Evolutionary conservation across 2,113 vertebrate genomes (phyloP).

Genomic region (Ciconia stormi): DNA sequence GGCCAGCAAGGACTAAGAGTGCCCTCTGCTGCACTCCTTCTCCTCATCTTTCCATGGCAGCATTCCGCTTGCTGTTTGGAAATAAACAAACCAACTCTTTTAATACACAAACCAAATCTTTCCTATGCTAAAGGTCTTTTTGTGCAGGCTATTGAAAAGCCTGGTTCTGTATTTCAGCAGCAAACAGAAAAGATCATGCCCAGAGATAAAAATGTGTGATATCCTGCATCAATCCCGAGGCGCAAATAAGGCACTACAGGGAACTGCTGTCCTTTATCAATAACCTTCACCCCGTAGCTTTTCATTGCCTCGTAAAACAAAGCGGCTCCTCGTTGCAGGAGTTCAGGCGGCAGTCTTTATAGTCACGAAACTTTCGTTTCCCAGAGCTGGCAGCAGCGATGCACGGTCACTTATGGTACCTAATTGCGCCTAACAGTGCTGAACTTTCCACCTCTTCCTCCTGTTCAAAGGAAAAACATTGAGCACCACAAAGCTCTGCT

Average conservation of each 20-base stretch:
- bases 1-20: slow-evolving; percentile 5
- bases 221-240: not conserved
- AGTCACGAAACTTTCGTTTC: not conserved
- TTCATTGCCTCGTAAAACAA: not conserved
- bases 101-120: not conserved
- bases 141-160: not conserved
- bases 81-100: not conserved
- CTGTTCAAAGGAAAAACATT: not conserved
- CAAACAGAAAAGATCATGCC: not conserved
- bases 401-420: not conserved
- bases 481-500: not conserved
- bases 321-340: not conserved
- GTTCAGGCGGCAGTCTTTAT: not conserved
- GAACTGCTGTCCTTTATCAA: not conserved
- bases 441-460: not conserved
- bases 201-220: not conserved
- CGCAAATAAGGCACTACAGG: accelerated
- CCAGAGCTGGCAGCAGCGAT: not conserved
- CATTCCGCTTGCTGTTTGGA: not conserved
- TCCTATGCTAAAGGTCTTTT: not conserved
- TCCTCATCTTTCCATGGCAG: not conserved
- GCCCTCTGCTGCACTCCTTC: slow-evolving; percentile 38
- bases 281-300: not conserved
- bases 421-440: not conserved
- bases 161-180: not conserved